phyloP scores from a whole-genome alignment of 2,113 vertebrate genomes.

The Lophochroa leadbeateri region DNA sequence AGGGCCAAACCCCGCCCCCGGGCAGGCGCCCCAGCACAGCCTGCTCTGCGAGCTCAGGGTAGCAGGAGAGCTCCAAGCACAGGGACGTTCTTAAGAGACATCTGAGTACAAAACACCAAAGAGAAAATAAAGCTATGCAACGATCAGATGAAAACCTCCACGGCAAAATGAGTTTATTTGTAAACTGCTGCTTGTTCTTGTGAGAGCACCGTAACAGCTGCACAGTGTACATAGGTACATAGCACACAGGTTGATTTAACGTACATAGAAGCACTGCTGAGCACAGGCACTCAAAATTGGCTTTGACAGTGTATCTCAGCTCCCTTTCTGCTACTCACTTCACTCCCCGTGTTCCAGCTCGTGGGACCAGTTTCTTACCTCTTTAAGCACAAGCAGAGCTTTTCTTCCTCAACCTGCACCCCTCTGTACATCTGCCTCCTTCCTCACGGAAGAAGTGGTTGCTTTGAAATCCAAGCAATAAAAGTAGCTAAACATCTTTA shows the following conservation, averaged over 20 bases:
- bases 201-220: not conserved
- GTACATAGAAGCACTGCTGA: too few relatives aligned
- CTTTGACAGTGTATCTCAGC: fast-evolving
- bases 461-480: not conserved
- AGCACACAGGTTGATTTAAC: not conserved
- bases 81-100: not conserved
- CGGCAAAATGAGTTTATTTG: not conserved
- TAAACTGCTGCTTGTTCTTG: not conserved
- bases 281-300: fast-evolving
- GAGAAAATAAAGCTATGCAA: not conserved
- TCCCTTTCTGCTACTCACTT: not conserved
- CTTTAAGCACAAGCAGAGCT: not conserved
- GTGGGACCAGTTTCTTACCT: not conserved
- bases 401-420: not conserved
- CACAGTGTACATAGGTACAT: fast-evolving
- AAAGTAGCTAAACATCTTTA: not conserved
- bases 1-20: not conserved
- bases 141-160: not conserved
- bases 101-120: not conserved
- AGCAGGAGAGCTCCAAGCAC: not conserved
- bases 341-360: not conserved
- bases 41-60: fast-evolving
- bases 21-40: fast-evolving
- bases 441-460: not conserved
- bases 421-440: too few relatives aligned